Conservation (phyloP, 2,797 vertebrate species). For the Clamator glandarius region DNA sequence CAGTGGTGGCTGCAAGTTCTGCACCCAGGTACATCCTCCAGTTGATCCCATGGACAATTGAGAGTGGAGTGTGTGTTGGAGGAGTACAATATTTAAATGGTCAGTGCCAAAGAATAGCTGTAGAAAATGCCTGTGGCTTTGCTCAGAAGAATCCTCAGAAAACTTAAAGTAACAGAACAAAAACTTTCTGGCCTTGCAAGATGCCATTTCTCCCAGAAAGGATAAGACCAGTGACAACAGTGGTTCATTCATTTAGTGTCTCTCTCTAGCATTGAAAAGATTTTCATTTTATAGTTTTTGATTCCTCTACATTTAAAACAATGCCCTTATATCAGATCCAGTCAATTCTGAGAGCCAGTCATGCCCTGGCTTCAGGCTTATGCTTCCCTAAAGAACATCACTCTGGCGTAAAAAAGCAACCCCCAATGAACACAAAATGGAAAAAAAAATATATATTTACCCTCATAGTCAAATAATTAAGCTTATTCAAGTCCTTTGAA, state of each 20-base stretch:
- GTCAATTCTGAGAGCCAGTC: background rate
- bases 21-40: background rate
- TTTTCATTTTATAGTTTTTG: background rate
- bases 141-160: background rate
- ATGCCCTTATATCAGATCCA: background rate
- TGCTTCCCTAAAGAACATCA: background rate
- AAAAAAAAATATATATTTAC: background rate
- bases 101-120: background rate
- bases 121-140: background rate
- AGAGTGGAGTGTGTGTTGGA: accelerated
- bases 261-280: background rate
- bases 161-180: background rate
- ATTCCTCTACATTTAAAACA: background rate
- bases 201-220: background rate
- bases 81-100: background rate
- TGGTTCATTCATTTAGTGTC: background rate
- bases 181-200: background rate
- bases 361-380: background rate
- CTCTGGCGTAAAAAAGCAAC: background rate
- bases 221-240: background rate
- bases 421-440: background rate
- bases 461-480: background rate
- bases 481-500: background rate
- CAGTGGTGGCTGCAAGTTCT: background rate
- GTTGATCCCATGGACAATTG: background rate